phyloP scores from a whole-genome alignment of 2,797 vertebrate species.

The Rhynchonycteris naso region DNA sequence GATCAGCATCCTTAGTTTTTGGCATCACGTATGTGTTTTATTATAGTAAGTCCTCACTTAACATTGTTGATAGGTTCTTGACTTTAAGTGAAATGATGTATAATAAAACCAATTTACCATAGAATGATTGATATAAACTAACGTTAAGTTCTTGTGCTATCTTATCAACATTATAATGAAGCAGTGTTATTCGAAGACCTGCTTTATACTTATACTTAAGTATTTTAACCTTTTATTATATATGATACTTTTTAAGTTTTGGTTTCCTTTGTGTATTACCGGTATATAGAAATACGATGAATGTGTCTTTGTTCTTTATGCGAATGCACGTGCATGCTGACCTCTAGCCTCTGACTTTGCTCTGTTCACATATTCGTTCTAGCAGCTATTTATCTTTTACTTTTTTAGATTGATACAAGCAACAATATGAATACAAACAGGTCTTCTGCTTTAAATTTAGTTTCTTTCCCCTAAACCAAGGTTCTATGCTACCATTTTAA shows the following conservation, averaged over 20 bases:
- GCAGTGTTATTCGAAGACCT: neutral
- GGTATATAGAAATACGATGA: neutral
- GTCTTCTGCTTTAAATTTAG: conserved; percentile 20
- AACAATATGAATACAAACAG: neutral
- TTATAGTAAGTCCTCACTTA: neutral
- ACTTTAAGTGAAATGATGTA: neutral
- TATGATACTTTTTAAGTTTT: neutral
- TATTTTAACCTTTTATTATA: conserved; percentile 19
- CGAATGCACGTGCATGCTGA: neutral
- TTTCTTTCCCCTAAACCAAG: neutral
- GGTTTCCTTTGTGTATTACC: conserved; percentile 3
- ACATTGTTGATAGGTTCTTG: neutral
- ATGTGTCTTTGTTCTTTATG: neutral
- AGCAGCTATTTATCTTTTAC: neutral
- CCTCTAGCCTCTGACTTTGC: neutral
- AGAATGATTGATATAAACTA: neutral
- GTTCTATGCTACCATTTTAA: conserved; percentile 26
- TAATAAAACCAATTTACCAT: neutral
- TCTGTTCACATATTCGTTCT: neutral
- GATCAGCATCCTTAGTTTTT: neutral
- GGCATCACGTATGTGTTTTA: neutral
- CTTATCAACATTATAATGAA: neutral
- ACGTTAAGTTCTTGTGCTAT: neutral
- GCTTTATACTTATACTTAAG: neutral
- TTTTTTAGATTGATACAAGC: conserved; percentile 24